Evolutionary conservation across 2,113 vertebrate genomes (phyloP), one percentile per base, ranked within the genome.

Genomic region (Hiodon tergisus): DNA sequence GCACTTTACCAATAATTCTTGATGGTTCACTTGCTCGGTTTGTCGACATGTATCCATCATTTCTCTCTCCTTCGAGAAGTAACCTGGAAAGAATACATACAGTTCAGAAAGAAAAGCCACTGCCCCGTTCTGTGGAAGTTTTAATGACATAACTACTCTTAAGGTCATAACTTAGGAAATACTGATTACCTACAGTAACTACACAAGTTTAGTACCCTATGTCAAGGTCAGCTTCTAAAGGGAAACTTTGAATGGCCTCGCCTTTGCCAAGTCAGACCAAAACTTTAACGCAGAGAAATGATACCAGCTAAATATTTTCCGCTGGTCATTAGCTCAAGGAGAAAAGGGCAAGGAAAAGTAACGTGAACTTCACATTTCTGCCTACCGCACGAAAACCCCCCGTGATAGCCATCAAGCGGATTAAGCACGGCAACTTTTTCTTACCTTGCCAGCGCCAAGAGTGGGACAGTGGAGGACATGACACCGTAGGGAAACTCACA

Each of bases 31-130:
- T 89, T 76, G 82, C 77, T 57, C 88, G 85, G 73, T 89, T 88
- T 46, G 80, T 87, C 85, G 89, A 89, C 72, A 88, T 85, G 4
- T 91, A 70, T 81, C 90, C 83, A 82, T 93, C 89, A 0, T 85
- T 87, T 81, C 84, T 90, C 81, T 96, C 93, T 61, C 92, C 94
- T 88, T 98, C 94, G 80, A 98, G 79, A 57, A 99, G 90, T 82
- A 95, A 90, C 82, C 97, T 99, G 80, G 67, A 83, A 65, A 78
- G 4, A 60, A 11, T 66, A 47, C 10, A 66, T 4, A 53, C n/a
- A 13, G 53, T 16, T 70, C 4, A 68, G 52, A 55, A 17, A 31
- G 4, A 47, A 69, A 58, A 13, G 53, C 46, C 68, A 1, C 31
- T 31, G 31, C 31, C 31, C 31, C 31, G 2, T 31, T 31, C 31